These are phyloP conservation scores for Bombus superbus DNA, from an alignment of 1,140 invertebrate species.

Conservation along the genomic window DNA sequence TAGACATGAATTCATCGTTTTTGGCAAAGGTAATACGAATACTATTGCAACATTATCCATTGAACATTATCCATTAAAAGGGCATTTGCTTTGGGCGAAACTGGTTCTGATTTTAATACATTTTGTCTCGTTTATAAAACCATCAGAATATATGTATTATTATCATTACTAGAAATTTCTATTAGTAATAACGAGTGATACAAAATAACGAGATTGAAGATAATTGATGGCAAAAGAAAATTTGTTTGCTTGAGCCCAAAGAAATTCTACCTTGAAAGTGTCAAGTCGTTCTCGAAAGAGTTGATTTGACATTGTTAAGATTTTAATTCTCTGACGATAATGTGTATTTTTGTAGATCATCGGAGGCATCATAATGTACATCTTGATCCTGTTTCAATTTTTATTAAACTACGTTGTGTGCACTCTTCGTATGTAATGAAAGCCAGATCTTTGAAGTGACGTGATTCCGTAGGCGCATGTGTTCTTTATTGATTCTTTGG, in stretches of 20 bases:
- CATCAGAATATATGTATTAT: too few relatives aligned
- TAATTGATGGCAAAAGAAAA: too few relatives aligned
- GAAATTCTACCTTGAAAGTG: not conserved
- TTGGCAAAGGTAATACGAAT: constrained; percentile 61
- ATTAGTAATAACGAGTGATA: not conserved
- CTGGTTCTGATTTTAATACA: not conserved
- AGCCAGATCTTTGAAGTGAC: not conserved
- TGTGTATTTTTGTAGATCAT: constrained; percentile 60
- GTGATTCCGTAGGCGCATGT: not conserved
- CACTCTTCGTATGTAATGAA: rapidly evolving
- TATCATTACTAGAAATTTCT: too few relatives aligned
- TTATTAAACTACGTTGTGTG: not conserved
- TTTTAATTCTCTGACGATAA: too few relatives aligned
- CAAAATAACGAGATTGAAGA: not conserved
- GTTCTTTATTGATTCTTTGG: not conserved
- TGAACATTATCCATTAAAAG: too few relatives aligned
- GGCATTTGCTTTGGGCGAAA: too few relatives aligned
- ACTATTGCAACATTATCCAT: too few relatives aligned
- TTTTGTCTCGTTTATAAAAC: too few relatives aligned
- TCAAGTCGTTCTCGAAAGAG: too few relatives aligned
- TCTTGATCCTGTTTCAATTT: constrained; percentile 74
- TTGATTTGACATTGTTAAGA: too few relatives aligned
- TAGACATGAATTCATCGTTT: constrained; percentile 65
- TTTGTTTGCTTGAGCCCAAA: too few relatives aligned
- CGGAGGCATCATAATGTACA: constrained; percentile 68